phyloP scores from a whole-genome alignment of 1,140 invertebrate species.

The Sitodiplosis mosellana region DNA sequence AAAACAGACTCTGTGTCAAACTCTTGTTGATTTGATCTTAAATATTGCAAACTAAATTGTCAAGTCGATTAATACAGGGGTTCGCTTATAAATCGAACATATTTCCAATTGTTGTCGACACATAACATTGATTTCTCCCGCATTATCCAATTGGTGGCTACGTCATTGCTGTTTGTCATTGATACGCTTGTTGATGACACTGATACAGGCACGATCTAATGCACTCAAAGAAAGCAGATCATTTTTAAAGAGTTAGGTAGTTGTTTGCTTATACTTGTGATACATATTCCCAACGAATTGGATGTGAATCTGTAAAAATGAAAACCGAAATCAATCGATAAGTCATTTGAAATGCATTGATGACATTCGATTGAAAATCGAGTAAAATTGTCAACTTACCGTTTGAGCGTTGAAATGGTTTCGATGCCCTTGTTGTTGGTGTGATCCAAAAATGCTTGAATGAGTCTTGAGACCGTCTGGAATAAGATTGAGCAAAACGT shows the following conservation, averaged over 20 bases:
- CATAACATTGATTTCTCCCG: no score
- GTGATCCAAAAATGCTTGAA: slow-evolving; percentile 74
- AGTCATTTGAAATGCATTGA: no score
- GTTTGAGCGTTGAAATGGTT: slow-evolving; percentile 48
- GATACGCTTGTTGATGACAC: slow-evolving; percentile 68
- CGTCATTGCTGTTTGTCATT: slow-evolving; percentile 50
- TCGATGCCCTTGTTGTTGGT: slow-evolving; percentile 44
- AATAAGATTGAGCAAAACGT: slow-evolving; percentile 71
- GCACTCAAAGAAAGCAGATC: slow-evolving; percentile 89
- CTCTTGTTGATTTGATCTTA: no score
- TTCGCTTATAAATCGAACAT: no score
- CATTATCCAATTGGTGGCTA: slow-evolving; percentile 71
- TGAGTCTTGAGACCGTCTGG: slow-evolving; percentile 54
- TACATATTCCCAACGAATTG: slow-evolving; percentile 92
- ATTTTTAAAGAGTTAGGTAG: slow-evolving; percentile 56
- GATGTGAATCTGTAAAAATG: slow-evolving; percentile 46
- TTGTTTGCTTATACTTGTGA: slow-evolving; percentile 73
- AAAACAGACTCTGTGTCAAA: no score
- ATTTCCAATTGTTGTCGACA: no score
- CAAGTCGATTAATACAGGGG: no score
- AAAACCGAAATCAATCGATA: slow-evolving; percentile 8
- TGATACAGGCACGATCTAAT: slow-evolving; percentile 81
- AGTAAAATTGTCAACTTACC: slow-evolving; percentile 25
- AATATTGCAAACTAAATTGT: no score
- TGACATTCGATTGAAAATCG: no score